Base-by-base conservation (phyloP, 1,140 invertebrate species). In the Neodiprion virginianus region DNA sequence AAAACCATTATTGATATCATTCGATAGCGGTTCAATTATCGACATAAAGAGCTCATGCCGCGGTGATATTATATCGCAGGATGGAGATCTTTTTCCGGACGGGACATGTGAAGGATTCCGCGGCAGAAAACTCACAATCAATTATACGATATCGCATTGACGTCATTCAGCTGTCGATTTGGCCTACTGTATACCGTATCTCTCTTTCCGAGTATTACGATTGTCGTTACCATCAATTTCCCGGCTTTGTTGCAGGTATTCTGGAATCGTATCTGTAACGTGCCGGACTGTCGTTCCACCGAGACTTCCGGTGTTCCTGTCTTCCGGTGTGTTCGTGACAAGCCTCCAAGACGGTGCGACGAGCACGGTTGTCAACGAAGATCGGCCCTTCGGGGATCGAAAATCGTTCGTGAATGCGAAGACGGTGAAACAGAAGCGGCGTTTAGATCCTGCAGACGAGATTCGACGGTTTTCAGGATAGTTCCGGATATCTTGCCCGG, bases 281-380 rank as follows among this genome's bases (percentile, higher is more conserved):
- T 11, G n/a, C 14, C 10, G 5, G 21, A 7, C 40, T 21, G 17
- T 14, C 61, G 21, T 69, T 79, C 74, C 74, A 79, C 76, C 17
- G 66, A 61, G 23, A 74, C 78, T 76, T 74, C 73, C 78, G 76
- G 71, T 70, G 73, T 75, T 72, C 72, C 68, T 40, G 71, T 70
- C 73, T 75, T 72, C 72, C 68, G 53, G 71, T 61, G 50, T 50
- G 74, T 76, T 72, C 78, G 74, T 79, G 78, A 77, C 78, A 75
- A 73, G 76, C 74, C 76, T 77, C 50, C 74, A 69, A 47, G 69
- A 76, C 77, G 75, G 75, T 21, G 17, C 70, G 72, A 69, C 21
- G 67, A 53, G 47, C 21, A 10, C 49, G 72, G 23, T 74, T 61
- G 68, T 69, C 67, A 70, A 61, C 11, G 14, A 53, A n/a, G 71